Conservation (phyloP, 1,140 invertebrate species). For the Lordiphosa collinella region DNA sequence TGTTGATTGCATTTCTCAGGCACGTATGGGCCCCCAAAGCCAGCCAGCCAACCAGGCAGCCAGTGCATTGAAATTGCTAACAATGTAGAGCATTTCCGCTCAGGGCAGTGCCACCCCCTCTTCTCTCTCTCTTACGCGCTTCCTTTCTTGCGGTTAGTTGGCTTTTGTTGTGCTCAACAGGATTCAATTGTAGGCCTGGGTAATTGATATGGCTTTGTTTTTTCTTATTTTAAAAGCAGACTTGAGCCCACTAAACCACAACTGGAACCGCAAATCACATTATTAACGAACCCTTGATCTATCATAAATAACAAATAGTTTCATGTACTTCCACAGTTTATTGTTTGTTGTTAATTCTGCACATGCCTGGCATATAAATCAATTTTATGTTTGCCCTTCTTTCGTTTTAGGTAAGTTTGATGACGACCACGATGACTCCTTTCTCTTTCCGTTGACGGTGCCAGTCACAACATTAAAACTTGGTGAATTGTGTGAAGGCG, state of each 20-base stretch:
- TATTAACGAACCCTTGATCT: constrained; percentile 41
- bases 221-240: constrained; percentile 9
- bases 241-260: constrained; percentile 8
- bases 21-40: constrained; percentile 34
- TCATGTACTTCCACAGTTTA: constrained; percentile 4
- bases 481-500: constrained; percentile 75
- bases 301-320: constrained; percentile 56
- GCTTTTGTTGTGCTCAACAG: constrained; percentile 54
- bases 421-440: constrained; percentile 46
- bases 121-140: constrained; percentile 16
- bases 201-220: constrained; percentile 71
- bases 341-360: constrained; percentile 42
- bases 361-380: constrained; percentile 61
- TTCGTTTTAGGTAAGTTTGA: constrained; percentile 59
- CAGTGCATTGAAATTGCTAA: constrained; percentile 59
- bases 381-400: constrained; percentile 54
- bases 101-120: constrained; percentile 3
- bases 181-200: constrained; percentile 39
- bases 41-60: too few relatives aligned
- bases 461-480: constrained; percentile 50
- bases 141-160: constrained; percentile 59
- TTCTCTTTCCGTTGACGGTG: constrained; percentile 46
- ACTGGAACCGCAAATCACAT: constrained; percentile 45
- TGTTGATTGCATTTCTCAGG: constrained; percentile 69
- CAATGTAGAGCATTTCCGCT: constrained; percentile 51